Conservation (phyloP, 1,140 invertebrate genomes). For the Latrodectus geometricus region DNA sequence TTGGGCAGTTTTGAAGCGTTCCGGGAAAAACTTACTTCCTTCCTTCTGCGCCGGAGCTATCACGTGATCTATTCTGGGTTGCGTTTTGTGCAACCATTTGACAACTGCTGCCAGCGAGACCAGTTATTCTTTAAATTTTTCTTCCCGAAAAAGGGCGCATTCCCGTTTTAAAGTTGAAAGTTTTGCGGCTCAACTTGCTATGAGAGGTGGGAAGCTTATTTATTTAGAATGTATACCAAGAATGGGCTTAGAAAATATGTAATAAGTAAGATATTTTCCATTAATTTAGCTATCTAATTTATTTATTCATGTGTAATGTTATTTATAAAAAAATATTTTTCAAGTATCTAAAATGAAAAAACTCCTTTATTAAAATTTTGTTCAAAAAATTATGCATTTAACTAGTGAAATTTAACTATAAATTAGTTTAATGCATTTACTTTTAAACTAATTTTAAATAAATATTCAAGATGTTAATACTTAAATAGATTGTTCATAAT, state of each 20-base stretch:
- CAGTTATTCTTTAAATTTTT: conserved; percentile 5
- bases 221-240: conserved; percentile 7
- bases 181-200: neutral
- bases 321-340: too few species aligned
- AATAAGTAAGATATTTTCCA: conserved; percentile 1
- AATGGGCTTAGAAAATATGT: conserved; percentile 17
- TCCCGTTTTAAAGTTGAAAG: too few species aligned
- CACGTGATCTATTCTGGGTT: conserved; percentile 48
- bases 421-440: too few species aligned
- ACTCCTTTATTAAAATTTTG: too few species aligned
- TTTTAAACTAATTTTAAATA: too few species aligned
- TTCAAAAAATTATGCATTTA: too few species aligned
- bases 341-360: too few species aligned
- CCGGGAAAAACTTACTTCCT: conserved; percentile 34
- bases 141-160: neutral
- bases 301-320: too few species aligned
- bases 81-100: conserved; percentile 12
- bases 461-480: too few species aligned
- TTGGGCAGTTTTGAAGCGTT: conserved; percentile 16
- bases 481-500: too few species aligned
- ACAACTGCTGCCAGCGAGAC: neutral
- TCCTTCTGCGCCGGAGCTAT: conserved; percentile 30
- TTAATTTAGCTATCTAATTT: neutral
- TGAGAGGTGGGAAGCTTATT: neutral
- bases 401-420: too few species aligned